Evolutionary conservation across 1,140 invertebrate species (phyloP).

Genomic region (Drosophila persimilis): DNA sequence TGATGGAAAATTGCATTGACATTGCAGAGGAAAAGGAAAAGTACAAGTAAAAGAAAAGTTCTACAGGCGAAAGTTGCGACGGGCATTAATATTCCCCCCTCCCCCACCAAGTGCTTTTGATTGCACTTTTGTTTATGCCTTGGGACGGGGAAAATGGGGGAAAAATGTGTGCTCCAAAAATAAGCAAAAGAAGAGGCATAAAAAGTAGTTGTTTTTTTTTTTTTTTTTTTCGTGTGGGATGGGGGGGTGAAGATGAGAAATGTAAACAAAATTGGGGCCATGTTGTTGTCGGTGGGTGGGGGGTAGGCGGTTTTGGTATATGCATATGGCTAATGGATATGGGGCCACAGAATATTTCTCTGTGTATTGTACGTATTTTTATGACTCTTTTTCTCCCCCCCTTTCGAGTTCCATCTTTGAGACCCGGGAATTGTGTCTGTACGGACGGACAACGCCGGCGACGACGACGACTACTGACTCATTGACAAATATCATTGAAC

Average conservation of each 20-base stretch:
- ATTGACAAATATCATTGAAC: conserved; percentile 76
- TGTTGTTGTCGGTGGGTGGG: conserved; percentile 27
- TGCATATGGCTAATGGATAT: conserved; percentile 51
- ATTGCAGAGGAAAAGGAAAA: too few relatives aligned
- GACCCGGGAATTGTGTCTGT: too few relatives aligned
- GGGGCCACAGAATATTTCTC: conserved; percentile 36
- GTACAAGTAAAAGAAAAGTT: conserved; percentile 12
- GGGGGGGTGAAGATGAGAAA: conserved; percentile 15
- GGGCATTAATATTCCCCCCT: conserved; percentile 25
- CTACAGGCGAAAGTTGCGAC: conserved; percentile 27
- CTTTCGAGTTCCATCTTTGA: conserved; percentile 13
- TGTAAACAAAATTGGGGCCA: conserved; percentile 73
- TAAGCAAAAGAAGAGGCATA: conserved; percentile 34
- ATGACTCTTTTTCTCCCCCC: conserved; percentile 34
- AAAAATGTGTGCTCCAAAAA: conserved; percentile 44
- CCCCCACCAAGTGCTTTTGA: conserved; percentile 12
- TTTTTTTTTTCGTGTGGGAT: background rate
- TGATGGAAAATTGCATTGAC: conserved; percentile 27
- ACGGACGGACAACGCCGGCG: background rate
- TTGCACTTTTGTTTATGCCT: conserved; percentile 59
- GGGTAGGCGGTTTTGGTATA: conserved; percentile 36
- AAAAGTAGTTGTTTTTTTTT: conserved; percentile 14
- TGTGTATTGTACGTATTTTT: conserved; percentile 24
- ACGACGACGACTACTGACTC: conserved; percentile 48
- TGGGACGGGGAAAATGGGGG: conserved; percentile 7